These are phyloP conservation scores for Ceramica pisi DNA, from an alignment of 2,888 invertebrate species.

Conservation along the genomic window DNA sequence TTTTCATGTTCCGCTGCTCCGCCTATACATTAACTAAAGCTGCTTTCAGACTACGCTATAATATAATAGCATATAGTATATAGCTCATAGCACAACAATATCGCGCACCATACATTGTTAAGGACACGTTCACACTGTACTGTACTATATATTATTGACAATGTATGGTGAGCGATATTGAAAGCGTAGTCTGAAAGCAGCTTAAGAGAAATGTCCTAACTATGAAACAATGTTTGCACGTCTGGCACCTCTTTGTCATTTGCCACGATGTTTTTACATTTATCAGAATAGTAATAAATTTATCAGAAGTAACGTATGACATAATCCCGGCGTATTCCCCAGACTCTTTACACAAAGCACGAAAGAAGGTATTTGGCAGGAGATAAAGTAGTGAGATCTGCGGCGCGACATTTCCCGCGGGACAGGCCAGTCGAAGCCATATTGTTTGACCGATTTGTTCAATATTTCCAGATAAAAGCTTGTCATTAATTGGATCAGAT, in stretches of 20 bases:
- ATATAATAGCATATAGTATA: too few species aligned
- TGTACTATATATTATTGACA: too few species aligned
- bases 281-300: constrained; percentile 67
- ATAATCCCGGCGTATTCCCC: constrained; percentile 70
- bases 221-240: constrained; percentile 44
- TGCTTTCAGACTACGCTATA: too few species aligned
- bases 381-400: constrained; percentile 66
- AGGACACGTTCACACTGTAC: too few species aligned
- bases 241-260: constrained; percentile 56
- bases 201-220: constrained; percentile 37
- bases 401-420: constrained; percentile 47
- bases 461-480: constrained; percentile 37
- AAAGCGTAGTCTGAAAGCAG: too few species aligned
- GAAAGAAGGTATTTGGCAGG: constrained; percentile 66
- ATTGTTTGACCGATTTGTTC: constrained; percentile 39
- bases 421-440: constrained; percentile 33
- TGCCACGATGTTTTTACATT: constrained; percentile 71
- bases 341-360: constrained; percentile 64
- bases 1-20: not conserved
- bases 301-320: constrained; percentile 67
- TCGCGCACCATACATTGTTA: too few species aligned
- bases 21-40: constrained; percentile 16
- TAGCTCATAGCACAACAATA: too few species aligned
- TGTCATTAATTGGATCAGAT: constrained; percentile 45
- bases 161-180: too few species aligned